A percentile compares a stretch with the other conserved stretches of the same genome.
Conservation (phyloP, 2,888 invertebrate species). For the Teleogryllus oceanicus region DNA sequence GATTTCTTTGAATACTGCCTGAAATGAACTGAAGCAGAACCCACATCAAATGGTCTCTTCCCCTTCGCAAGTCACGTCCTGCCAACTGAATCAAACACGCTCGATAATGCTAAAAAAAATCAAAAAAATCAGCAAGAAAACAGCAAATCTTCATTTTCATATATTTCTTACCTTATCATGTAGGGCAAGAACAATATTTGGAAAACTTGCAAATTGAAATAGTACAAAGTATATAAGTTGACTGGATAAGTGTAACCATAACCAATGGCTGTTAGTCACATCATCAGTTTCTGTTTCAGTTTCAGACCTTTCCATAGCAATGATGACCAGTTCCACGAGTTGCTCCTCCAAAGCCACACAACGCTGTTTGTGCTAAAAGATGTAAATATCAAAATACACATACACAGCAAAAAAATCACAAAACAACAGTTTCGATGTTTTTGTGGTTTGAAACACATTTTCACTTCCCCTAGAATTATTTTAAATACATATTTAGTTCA, state of each 20-base stretch:
- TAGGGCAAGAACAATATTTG: conserved; percentile 84
- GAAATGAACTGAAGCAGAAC: conserved; percentile 94
- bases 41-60: conserved; percentile 99
- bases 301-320: conserved; percentile 90
- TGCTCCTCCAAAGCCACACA: conserved; percentile 90
- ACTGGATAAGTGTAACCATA: conserved; percentile 90
- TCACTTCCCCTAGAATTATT: too few relatives aligned
- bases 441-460: too few relatives aligned
- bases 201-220: conserved; percentile 90
- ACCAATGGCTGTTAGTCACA: conserved; percentile 66
- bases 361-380: conserved; percentile 66
- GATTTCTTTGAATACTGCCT: conserved; percentile 92
- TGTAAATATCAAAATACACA: too few relatives aligned
- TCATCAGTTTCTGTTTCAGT: conserved; percentile 53
- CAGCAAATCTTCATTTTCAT: background rate
- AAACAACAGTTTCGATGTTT: too few relatives aligned
- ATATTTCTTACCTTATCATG: conserved; percentile 65
- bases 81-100: conserved; percentile 54
- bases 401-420: too few relatives aligned
- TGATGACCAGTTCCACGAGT: conserved; percentile 82
- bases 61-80: conserved; percentile 77
- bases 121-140: background rate
- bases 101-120: background rate
- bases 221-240: conserved; percentile 93
- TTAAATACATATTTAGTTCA: background rate